These are phyloP conservation scores for Agrilus cyanescens DNA, from an alignment of 2,888 invertebrate species.

Conservation along the genomic window DNA sequence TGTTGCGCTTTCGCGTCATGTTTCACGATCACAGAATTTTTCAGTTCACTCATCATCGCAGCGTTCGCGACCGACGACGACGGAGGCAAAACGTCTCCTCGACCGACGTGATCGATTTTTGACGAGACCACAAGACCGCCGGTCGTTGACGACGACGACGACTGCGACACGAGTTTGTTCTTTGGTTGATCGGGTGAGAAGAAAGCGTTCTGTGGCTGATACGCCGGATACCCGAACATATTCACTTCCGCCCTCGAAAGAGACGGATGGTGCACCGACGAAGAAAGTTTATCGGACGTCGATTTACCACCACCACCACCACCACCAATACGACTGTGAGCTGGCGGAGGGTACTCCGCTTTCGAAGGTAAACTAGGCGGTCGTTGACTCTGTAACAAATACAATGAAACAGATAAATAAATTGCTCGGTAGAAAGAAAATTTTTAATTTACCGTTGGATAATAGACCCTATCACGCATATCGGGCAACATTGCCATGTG, in stretches of 20 bases:
- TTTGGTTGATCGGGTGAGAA: conserved; percentile 46
- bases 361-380: conserved; percentile 33
- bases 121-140: conserved; percentile 30
- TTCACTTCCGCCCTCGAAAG: conserved; percentile 55
- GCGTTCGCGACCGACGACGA: conserved; percentile 40
- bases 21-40: conserved; percentile 69
- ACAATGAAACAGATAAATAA: neutral
- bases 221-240: conserved; percentile 53
- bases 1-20: conserved; percentile 55
- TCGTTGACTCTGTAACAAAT: conserved; percentile 23
- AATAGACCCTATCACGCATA: conserved; percentile 28
- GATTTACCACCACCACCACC: conserved; percentile 25
- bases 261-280: conserved; percentile 17
- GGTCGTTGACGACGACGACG: conserved; percentile 16
- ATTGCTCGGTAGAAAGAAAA: neutral
- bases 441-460: conserved; percentile 11
- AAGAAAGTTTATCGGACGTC: conserved; percentile 25
- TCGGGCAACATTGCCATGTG: conserved; percentile 28
- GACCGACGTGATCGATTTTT: conserved; percentile 27
- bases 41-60: conserved; percentile 49
- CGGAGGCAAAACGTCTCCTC: conserved; percentile 41
- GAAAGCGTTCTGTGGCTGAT: conserved; percentile 36
- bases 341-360: conserved; percentile 38
- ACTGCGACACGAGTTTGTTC: conserved; percentile 42
- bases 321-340: conserved; percentile 29